Base-by-base conservation (phyloP, 2,797 vertebrate genomes). In the Astyanax mexicanus region DNA sequence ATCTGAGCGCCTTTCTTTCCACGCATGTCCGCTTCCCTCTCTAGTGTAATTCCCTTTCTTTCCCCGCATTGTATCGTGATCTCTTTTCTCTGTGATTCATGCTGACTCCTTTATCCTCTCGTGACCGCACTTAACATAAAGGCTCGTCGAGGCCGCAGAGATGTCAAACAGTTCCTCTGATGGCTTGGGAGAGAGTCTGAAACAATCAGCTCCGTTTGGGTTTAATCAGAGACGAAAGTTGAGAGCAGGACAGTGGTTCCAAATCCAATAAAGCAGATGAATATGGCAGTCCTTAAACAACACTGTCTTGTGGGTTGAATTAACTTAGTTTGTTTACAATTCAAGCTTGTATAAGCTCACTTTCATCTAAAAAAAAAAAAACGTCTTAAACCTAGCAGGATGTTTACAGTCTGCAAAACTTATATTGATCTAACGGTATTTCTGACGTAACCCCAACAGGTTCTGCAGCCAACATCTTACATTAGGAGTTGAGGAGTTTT, bases 211-310 rank as follows among this genome's bases (percentile, higher is more conserved):
- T 67, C 52, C 19, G 23, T 32, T 61, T 72, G 67, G 49, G 60
- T 67, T 76, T 68, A 80, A 75, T 75, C 42, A 74, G 58, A 74
- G 66, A 70, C 35, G 71, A 73, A 74, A 35, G 42, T 69, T 69
- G 75, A 74, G 61, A 77, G 70, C 57, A 69, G 55, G 69, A 47
- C 62, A 55, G 62, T 69, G 58, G 60, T 68, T 74, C 80, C 80
- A 81, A 78, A 78, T 78, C 72, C 74, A 81, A 81, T 81, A 71
- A 75, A 75, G 80, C 55, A 66, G 61, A 75, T 75, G 80, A 81
- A 75, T 81, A 74, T 62, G 72, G 55, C 25, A 58, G 68, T 49
- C 69, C 80, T 81, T 72, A 71, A 75, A 68, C 72, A 54, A 68
- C 44, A 49, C 49, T 55, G 72, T 72, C 68, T 58, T 80, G 65